Percentiles rank a stretch among this genome's conserved stretches.
Conservation (phyloP, 2,888 invertebrate species). For the Aporophyla nigra region DNA sequence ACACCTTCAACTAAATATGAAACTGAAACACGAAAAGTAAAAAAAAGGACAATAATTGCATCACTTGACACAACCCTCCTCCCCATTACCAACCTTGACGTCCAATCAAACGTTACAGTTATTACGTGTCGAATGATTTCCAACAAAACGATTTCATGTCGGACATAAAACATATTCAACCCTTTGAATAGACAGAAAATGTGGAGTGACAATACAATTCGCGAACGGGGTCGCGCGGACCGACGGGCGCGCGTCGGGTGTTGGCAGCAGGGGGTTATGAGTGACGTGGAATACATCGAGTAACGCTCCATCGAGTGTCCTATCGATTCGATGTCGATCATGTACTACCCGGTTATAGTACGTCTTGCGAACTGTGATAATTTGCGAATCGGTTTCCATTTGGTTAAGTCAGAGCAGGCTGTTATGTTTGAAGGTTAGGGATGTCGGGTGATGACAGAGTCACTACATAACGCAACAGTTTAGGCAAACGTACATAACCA, state of each 20-base stretch:
- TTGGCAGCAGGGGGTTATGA: slow-evolving; percentile 55
- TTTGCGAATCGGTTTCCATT: slow-evolving; percentile 49
- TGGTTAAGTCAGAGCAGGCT: slow-evolving; percentile 5
- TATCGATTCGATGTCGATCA: slow-evolving; percentile 59
- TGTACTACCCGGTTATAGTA: slow-evolving; percentile 35
- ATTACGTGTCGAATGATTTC: slow-evolving; percentile 62
- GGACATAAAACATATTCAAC: slow-evolving; percentile 68
- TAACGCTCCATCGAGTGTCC: slow-evolving; percentile 53
- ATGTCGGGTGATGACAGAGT: neutral
- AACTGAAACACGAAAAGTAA: neutral
- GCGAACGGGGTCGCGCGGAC: slow-evolving; percentile 61
- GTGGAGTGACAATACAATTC: slow-evolving; percentile 73
- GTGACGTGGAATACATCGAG: slow-evolving; percentile 59
- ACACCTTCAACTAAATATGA: neutral
- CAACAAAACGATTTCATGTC: slow-evolving; percentile 66
- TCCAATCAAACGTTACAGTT: slow-evolving; percentile 63
- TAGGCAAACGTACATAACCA: neutral
- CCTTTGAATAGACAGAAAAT: slow-evolving; percentile 68
- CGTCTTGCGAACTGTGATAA: slow-evolving; percentile 38
- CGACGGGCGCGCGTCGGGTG: slow-evolving; percentile 19
- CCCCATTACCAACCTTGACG: slow-evolving; percentile 29
- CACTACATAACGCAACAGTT: neutral
- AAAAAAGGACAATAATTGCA: slow-evolving; percentile 16
- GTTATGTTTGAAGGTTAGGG: neutral
- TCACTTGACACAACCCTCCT: slow-evolving; percentile 39